phyloP scores from a whole-genome alignment of 2,113 vertebrate species.

The Sitta europaea region DNA sequence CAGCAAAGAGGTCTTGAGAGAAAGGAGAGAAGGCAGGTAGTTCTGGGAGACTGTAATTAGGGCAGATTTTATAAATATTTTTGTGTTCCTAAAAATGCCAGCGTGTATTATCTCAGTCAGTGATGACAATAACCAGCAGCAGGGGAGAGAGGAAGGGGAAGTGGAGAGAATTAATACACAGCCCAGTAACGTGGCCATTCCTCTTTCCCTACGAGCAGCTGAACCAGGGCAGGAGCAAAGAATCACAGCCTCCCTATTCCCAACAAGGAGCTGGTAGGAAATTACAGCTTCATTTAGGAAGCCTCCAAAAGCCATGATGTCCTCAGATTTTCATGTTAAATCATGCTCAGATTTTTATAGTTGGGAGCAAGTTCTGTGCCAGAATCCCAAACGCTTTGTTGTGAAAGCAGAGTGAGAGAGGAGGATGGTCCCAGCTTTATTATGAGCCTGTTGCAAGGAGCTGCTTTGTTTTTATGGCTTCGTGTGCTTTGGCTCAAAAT shows the following conservation, averaged over 20 bases:
- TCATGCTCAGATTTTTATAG: slow-evolving; percentile 50
- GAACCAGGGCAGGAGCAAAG: neutral
- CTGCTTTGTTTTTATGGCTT: slow-evolving; percentile 41
- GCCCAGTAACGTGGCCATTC: neutral
- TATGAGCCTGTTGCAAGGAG: slow-evolving; percentile 18
- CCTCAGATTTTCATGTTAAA: slow-evolving; percentile 48
- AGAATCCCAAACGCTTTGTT: neutral
- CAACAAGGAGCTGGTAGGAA: neutral
- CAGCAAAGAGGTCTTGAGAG: neutral
- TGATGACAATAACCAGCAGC: slow-evolving; percentile 43
- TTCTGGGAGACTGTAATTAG: neutral
- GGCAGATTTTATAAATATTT: slow-evolving; percentile 47
- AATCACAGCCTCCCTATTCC: neutral
- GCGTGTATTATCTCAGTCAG: slow-evolving; percentile 16
- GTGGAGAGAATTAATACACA: slow-evolving; percentile 1
- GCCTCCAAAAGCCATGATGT: neutral
- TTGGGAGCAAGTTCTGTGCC: neutral
- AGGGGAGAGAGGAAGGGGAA: slow-evolving; percentile 43
- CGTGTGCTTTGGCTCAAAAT: slow-evolving; percentile 2
- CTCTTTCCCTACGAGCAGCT: neutral
- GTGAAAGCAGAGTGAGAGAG: slow-evolving; percentile 6
- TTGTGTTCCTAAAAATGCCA: slow-evolving; percentile 41
- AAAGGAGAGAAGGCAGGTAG: neutral
- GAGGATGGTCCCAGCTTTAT: neutral
- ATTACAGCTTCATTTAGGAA: neutral